Base-by-base conservation (phyloP, 2,113 vertebrate genomes). In the Oxyura jamaicensis region DNA sequence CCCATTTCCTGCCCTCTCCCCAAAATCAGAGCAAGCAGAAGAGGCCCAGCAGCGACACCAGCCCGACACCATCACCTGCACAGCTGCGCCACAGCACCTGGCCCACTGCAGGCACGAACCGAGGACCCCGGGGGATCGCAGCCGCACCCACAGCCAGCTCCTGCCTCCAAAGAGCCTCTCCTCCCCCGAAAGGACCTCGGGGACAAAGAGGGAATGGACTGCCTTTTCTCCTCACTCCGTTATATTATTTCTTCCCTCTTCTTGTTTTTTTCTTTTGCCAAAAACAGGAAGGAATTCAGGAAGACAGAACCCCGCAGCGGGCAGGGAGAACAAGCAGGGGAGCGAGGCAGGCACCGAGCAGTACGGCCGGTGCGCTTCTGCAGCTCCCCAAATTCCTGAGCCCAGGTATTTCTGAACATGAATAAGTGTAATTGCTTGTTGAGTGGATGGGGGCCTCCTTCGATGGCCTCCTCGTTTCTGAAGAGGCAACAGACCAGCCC, bases 121-220 rank as follows among this genome's bases (percentile, higher is more conserved):
- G 13, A 14, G 41, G 65, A 29, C 20, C 13, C 65, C 29, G 48
- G 26, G 48, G 18, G 26, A 15, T 36, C 59, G 20, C 19, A 10
- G 44, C n/a, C 6, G 2, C 41, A 17, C 21, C 52, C 50, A 68
- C 0, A 55, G 29, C 23, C 50, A 81, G 13, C 46, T 86, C n/a
- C 79, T 36, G 56, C 31, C 86, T 81, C 56, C 78, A 23, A 35
- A 48, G 55, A 74, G 63, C 42, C 23, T 66, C 81, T 36, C 6
- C 48, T 50, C 48, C 22, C 4, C 22, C 18, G 4, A 18, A 48
- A 4, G 53, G 18, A 6, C 39, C 66, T 33, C 6, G 16, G 44
- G 22, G 33, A 65, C 22, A 22, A 0, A 0, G 17, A 69, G 22
- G 11, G 11, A 87, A 20, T 3, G 14, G 28, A 71, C 53, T 26